phyloP scores from a whole-genome alignment of 1,140 invertebrate genomes.

The Hyles euphorbiae region DNA sequence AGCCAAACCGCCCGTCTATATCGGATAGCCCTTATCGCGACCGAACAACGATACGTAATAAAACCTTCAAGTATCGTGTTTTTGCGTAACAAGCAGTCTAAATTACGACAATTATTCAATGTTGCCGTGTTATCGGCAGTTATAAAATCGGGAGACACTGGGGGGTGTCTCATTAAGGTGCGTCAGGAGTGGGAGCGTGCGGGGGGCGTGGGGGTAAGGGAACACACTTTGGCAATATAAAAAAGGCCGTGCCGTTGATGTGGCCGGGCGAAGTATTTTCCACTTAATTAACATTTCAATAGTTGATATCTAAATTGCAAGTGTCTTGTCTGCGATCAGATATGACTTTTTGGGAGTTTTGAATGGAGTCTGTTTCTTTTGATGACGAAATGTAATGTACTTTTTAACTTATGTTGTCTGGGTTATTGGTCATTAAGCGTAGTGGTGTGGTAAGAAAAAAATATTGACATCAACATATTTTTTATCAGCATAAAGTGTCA shows the following conservation, averaged over 20 bases:
- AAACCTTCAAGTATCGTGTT: conserved; percentile 40
- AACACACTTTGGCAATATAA: background rate
- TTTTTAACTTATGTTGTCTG: too few relatives aligned
- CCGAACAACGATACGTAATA: conserved; percentile 25
- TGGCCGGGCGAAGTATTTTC: background rate
- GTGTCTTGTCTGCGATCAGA: background rate
- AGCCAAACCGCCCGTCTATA: background rate
- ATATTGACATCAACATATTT: too few relatives aligned
- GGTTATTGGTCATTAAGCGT: too few relatives aligned
- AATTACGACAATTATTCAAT: conserved; percentile 69
- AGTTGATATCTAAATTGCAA: background rate
- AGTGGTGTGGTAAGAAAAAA: too few relatives aligned
- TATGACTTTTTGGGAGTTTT: background rate
- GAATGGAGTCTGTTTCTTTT: background rate
- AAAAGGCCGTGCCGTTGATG: background rate
- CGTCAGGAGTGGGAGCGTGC: conserved; percentile 12
- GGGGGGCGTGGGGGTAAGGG: background rate
- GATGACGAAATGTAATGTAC: too few relatives aligned
- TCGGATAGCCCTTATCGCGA: conserved; percentile 16
- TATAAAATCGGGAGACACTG: conserved; percentile 37
- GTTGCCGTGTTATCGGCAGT: conserved; percentile 59
- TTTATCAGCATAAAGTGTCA: too few relatives aligned
- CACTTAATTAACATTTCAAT: conserved; percentile 1
- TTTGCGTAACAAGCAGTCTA: conserved; percentile 59
- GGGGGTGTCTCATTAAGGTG: conserved; percentile 49